These are phyloP conservation scores for Coptodon bakossiorum DNA, from an alignment of 2,113 vertebrate genomes.

Conservation along the genomic window DNA sequence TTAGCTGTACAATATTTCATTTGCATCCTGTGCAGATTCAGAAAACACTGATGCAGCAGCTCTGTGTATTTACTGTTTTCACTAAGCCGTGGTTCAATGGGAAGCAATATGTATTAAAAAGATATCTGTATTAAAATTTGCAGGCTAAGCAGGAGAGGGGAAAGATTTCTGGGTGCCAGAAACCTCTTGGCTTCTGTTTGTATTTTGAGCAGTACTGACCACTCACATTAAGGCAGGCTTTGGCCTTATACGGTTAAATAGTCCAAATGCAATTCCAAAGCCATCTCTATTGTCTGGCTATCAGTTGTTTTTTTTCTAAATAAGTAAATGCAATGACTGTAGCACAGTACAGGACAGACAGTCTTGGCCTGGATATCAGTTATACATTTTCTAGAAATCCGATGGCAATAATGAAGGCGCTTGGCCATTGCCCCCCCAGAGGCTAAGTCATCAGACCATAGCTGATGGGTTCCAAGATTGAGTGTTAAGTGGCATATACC, in stretches of 20 bases:
- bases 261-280: not conserved
- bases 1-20: not conserved
- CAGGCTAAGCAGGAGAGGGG: not conserved
- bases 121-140: not conserved
- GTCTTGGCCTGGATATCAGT: not conserved
- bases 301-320: not conserved
- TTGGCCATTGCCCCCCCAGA: not conserved
- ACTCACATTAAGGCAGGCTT: not conserved
- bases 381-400: not conserved
- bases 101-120: not conserved
- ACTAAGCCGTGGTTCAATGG: not conserved
- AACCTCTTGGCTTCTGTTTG: not conserved
- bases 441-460: not conserved
- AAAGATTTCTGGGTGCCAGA: not conserved
- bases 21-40: not conserved
- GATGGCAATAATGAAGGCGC: not conserved
- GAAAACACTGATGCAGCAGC: not conserved
- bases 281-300: not conserved
- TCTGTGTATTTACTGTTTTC: not conserved
- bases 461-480: not conserved
- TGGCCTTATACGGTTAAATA: not conserved
- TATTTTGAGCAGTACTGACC: not conserved
- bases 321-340: not conserved
- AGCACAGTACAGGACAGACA: not conserved
- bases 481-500: not conserved